Base-by-base conservation (phyloP, 2,113 vertebrate species). In the Ceratotherium simum region DNA sequence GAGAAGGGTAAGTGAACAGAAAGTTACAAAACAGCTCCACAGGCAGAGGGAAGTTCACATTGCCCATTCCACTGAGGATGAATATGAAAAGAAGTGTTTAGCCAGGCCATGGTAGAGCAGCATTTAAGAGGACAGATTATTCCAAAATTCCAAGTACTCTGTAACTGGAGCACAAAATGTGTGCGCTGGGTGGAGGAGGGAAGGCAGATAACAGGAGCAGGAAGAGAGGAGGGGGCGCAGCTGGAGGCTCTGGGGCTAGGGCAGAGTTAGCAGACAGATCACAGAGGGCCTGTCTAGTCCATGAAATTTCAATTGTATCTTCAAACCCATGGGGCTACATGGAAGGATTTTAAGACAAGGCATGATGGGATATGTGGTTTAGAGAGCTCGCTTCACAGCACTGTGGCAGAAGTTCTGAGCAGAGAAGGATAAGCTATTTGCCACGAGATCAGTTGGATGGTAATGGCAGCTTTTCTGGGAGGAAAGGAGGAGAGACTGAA, bases 171-270 rank as follows among this genome's bases (percentile, higher is more conserved):
- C 42, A 56, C 65, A 31, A 21, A 46, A 60, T 23, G 4, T 21
- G 14, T 69, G 39, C 7, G 7, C 8, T 14, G 42, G 2, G 3
- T 18, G 0, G 12, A 6, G 0, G 6, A 25, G 23, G 33, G 25
- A 85, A 46, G 27, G 31, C 3, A 65, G 51, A 16, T 25, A 12
- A 39, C 18, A 58, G 75, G 8, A 36, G 23, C 48, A 31, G n/a
- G 14, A 33, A 73, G 31, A 80, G 39, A 80, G 39, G 6, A 23
- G 9, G 14, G 17, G 20, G 2, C 14, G 2, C 18, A 69, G 58
- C 82, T 11, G 65, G 33, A 67, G 42, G 51, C 76, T 36, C 58
- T 17, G 29, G 46, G 60, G 42, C 48, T 4, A 10, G 27, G 54
- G 25, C n/a, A 51, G 76, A 39, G 23, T 67, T 23, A 20, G 60